Evolutionary conservation across 92 coral and sea anemone genomes (phyloP).

Genomic region (Meandrina meandrites): DNA sequence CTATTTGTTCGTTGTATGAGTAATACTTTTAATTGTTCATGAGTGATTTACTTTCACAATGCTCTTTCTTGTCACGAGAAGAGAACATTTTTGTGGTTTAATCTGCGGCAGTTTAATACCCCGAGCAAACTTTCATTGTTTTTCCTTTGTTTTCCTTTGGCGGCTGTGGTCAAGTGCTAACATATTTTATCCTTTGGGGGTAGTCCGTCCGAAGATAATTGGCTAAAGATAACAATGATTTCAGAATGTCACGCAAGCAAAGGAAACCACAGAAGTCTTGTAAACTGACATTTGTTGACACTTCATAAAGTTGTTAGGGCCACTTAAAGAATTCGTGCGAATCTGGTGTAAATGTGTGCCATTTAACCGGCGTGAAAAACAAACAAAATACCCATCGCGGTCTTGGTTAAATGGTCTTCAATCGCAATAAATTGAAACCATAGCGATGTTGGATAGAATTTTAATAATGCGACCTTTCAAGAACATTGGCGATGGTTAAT

Average conservation of each 20-base stretch:
- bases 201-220: slow-evolving; percentile 7
- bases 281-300: slow-evolving; percentile 48
- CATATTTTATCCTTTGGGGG: slow-evolving; percentile 16
- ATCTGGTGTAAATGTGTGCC: neutral
- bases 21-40: slow-evolving; percentile 26
- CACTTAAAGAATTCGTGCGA: slow-evolving; percentile 23
- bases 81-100: slow-evolving; percentile 1
- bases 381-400: slow-evolving; percentile 3
- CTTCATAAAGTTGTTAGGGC: slow-evolving; percentile 31
- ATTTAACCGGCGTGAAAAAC: neutral
- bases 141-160: slow-evolving; percentile 7
- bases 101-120: slow-evolving; percentile 10
- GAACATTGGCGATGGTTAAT: neutral
- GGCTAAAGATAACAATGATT: slow-evolving; percentile 27
- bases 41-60: slow-evolving; percentile 16
- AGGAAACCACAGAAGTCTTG: slow-evolving; percentile 14
- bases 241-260: slow-evolving; percentile 35
- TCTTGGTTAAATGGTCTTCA: neutral
- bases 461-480: slow-evolving; percentile 25
- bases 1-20: slow-evolving; percentile 18
- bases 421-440: neutral
- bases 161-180: slow-evolving; percentile 5
- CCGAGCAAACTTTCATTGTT: slow-evolving; percentile 28
- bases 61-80: slow-evolving; percentile 27
- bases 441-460: slow-evolving; percentile 26